Percentiles rank a stretch among this genome's conserved stretches.
These are phyloP conservation scores for Philotrypesis tridentata DNA, from an alignment of 1,140 invertebrate species.

Conservation along the genomic window DNA sequence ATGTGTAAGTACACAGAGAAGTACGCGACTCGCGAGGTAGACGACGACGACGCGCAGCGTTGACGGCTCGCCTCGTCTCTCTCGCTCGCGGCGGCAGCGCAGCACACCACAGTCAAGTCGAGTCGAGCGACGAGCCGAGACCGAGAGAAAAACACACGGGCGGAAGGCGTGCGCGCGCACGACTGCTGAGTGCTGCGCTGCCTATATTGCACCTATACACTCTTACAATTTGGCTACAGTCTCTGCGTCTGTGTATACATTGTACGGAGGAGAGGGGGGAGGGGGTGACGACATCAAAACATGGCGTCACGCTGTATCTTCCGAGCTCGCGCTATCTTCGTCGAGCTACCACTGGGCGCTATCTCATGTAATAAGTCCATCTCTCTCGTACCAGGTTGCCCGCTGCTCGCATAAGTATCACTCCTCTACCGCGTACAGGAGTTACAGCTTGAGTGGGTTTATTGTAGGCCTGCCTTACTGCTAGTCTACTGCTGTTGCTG, in stretches of 20 bases:
- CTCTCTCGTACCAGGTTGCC: conserved; percentile 16
- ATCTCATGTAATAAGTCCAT: too few relatives aligned
- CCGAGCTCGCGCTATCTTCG: conserved; percentile 43
- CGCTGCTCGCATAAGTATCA: not conserved
- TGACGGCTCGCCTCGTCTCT: conserved; percentile 9
- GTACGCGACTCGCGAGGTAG: not conserved
- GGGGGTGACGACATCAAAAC: conserved; percentile 70
- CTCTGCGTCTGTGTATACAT: too few relatives aligned
- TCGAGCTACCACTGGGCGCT: not conserved
- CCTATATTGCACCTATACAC: too few relatives aligned
- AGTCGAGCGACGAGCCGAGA: too few relatives aligned
- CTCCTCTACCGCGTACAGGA: too few relatives aligned
- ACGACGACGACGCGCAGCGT: not conserved
- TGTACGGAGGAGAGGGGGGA: conserved; percentile 48
- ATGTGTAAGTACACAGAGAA: not conserved
- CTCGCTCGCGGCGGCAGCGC: conserved; percentile 16
- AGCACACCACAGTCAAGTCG: not conserved
- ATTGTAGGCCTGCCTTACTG: too few relatives aligned
- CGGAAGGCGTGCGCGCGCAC: conserved; percentile 22
- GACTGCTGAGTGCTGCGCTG: not conserved
- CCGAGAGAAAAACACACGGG: conserved; percentile 10
- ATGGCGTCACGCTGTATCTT: conserved; percentile 68
- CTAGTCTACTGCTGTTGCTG: too few relatives aligned
- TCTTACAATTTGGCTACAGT: too few relatives aligned
- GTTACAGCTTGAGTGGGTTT: not conserved